Conservation (phyloP, 2,888 invertebrate species). For the Adela reaumurella region DNA sequence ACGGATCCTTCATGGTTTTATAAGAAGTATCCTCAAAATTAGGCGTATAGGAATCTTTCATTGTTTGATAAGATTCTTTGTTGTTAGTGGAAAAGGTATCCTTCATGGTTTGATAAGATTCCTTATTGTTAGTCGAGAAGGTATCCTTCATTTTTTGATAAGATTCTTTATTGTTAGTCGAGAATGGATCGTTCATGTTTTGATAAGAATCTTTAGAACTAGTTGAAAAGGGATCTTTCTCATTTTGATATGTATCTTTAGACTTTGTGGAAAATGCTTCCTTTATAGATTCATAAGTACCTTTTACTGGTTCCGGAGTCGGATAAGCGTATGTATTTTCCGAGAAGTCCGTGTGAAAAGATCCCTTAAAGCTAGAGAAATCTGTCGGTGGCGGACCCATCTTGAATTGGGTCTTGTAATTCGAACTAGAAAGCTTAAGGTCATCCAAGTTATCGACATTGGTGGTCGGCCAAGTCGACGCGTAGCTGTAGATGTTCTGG, state of each 20-base stretch:
- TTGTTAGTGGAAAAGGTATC: not conserved
- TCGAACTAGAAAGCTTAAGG: not conserved
- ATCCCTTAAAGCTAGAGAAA: not conserved
- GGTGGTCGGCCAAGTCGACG: constrained; percentile 19
- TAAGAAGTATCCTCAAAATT: too few species aligned
- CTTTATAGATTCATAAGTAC: not conserved
- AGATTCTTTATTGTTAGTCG: too few species aligned
- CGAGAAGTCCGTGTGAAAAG: not conserved
- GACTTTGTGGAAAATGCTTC: too few species aligned
- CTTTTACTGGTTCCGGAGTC: not conserved
- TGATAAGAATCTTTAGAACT: too few species aligned
- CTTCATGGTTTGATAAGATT: not conserved
- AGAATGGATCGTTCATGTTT: too few species aligned
- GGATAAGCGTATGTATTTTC: not conserved
- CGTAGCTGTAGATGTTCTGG: constrained; percentile 19
- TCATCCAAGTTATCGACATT: constrained; percentile 15
- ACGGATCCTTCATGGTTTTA: too few species aligned
- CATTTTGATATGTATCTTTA: too few species aligned
- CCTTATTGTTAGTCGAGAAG: too few species aligned
- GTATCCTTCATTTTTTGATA: too few species aligned
- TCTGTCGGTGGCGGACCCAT: not conserved
- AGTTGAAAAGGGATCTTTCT: too few species aligned
- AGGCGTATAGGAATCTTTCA: too few species aligned
- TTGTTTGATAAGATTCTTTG: too few species aligned
- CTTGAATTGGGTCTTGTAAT: not conserved